These are phyloP conservation scores for Oscarella lobularis DNA, from an alignment of 37 sponge, comb jelly and placozoan species.

Conservation along the genomic window DNA sequence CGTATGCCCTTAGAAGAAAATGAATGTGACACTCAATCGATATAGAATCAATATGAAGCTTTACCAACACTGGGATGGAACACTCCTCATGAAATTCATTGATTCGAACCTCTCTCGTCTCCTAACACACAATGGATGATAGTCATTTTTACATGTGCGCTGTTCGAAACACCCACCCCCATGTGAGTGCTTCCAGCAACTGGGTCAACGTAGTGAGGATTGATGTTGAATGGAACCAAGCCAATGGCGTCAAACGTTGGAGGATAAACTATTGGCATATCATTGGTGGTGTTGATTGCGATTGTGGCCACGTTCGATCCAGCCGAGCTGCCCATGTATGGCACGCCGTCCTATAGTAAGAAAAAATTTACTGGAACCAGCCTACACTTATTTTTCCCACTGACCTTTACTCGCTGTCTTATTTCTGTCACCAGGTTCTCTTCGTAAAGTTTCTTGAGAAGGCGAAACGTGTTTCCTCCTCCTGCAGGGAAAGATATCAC, in stretches of 20 bases:
- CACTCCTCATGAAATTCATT: background rate
- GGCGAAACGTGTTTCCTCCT: background rate
- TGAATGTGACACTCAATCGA: background rate
- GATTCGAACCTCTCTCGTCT: background rate
- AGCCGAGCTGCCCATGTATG: constrained; percentile 1
- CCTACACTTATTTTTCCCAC: background rate
- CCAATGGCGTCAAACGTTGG: background rate
- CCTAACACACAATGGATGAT: background rate
- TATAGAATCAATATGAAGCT: background rate
- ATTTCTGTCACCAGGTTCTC: background rate
- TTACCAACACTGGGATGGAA: background rate
- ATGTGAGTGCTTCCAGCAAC: background rate
- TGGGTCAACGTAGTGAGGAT: background rate
- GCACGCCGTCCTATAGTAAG: background rate
- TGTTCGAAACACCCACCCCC: background rate
- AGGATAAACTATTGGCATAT: background rate
- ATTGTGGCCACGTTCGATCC: background rate
- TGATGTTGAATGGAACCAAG: background rate
- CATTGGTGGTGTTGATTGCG: background rate
- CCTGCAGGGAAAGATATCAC: background rate
- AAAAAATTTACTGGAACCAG: background rate
- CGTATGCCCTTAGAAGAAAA: background rate
- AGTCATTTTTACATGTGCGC: background rate
- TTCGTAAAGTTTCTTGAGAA: background rate
- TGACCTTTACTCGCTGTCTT: background rate